Conservation (phyloP, 1,140 invertebrate genomes). For the Drosophila lacteicornis region DNA sequence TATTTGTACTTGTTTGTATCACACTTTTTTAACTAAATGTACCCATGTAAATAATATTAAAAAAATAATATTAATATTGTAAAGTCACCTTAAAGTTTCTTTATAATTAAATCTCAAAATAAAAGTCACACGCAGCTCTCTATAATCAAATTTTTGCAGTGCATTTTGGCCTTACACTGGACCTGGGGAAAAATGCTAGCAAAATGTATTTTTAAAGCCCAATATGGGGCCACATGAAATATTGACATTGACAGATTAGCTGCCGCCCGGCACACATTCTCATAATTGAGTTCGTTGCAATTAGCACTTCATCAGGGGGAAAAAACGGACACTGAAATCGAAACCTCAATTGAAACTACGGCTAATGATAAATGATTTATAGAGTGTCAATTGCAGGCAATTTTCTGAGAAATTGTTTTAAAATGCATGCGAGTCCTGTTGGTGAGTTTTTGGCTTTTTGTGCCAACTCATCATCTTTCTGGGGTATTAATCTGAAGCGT, state of each 20-base stretch:
- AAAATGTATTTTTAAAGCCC: slow-evolving; percentile 25
- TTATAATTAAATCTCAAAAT: background rate
- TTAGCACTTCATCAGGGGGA: slow-evolving; percentile 19
- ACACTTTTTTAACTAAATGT: too few relatives aligned
- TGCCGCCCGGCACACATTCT: slow-evolving; percentile 2
- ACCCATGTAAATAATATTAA: too few relatives aligned
- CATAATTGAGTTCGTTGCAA: slow-evolving; percentile 20
- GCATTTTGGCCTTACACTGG: background rate
- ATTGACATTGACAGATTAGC: slow-evolving; percentile 47
- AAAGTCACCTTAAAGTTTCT: too few relatives aligned
- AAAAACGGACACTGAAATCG: slow-evolving; percentile 9
- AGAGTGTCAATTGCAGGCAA: slow-evolving; percentile 27
- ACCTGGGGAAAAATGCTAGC: slow-evolving; percentile 11
- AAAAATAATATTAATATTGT: too few relatives aligned
- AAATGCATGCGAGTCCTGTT: slow-evolving; percentile 5
- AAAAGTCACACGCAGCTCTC: too few relatives aligned
- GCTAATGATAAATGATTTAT: slow-evolving; percentile 34
- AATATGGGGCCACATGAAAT: slow-evolving; percentile 16
- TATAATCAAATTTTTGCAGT: background rate
- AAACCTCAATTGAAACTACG: slow-evolving; percentile 25
- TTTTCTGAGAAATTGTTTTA: slow-evolving; percentile 26
- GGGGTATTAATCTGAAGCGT: slow-evolving; percentile 24
- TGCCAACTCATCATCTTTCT: slow-evolving; percentile 6
- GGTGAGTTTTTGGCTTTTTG: slow-evolving; percentile 2
- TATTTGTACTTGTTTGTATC: too few relatives aligned